Evolutionary conservation across 2,888 invertebrate genomes (phyloP), one percentile per base, ranked within the genome.

Genomic region (Sturmia bella): DNA sequence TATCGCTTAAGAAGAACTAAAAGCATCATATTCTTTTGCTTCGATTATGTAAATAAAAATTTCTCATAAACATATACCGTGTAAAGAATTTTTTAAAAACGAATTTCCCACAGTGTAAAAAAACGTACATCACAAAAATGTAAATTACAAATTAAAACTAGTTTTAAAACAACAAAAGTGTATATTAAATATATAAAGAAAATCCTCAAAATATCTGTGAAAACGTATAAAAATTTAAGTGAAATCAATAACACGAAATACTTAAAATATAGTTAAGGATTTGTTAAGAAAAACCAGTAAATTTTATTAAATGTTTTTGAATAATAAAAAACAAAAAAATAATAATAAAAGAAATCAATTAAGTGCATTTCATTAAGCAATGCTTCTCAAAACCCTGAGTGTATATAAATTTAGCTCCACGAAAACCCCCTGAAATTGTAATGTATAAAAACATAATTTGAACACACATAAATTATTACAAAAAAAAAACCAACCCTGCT

Each of bases 121-220:
- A 54, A 72, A 57, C 41, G 27, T 27, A 32, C 5, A 32, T 21
- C 9, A 52, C 11, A 32, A 66, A 45, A 17, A 66, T 80, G 59
- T 72, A 72, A 59, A 61, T 19, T 64, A 15, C 59, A 54, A 15
- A n/a, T 7, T 9, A 79, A 63, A 57, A 48, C 7, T 43, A 68
- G 17, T 27, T 11, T 50, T 39, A 21, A 61, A 81, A 59, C 50
- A 4, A 27, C 27, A 80, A 76, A 37, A 48, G 66, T 80, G 81
- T 82, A 82, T 64, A 81, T 81, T 77, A 57, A 78, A 32, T n/a
- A 57, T 74, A 70, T 59, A 66, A 77, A 77, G 50, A 74, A 80
- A 77, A 66, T 83, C 75, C 80, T 74, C 77, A 83, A 77, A 80
- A 83, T 80, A 77, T 80, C 77, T 80, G 77, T 83, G 74, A 80